phyloP scores from a whole-genome alignment of 2,888 invertebrate genomes.

The Nomada fucata region DNA sequence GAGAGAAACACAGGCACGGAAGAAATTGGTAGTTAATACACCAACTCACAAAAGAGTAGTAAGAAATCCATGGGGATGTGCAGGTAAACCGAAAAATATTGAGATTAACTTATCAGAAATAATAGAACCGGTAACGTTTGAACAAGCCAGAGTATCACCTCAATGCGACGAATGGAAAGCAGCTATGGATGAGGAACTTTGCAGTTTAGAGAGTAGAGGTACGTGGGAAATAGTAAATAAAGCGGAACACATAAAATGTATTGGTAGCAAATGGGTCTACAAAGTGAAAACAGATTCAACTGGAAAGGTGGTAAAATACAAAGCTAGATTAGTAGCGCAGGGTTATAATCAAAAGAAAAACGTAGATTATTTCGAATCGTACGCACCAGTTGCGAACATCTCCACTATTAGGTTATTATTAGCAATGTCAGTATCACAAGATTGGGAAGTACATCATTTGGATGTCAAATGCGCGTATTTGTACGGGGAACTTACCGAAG shows the following conservation, averaged over 20 bases:
- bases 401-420: too few relatives aligned
- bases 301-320: conserved; percentile 31
- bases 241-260: conserved; percentile 17
- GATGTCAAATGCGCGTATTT: too few relatives aligned
- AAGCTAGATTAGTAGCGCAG: conserved; percentile 36
- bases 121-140: conserved; percentile 13
- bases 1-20: neutral
- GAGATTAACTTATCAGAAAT: conserved; percentile 40
- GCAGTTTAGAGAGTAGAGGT: too few relatives aligned
- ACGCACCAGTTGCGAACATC: too few relatives aligned
- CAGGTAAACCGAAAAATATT: conserved; percentile 28
- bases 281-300: conserved; percentile 44
- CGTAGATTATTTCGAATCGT: too few relatives aligned
- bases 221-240: conserved; percentile 5
- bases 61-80: conserved; percentile 34
- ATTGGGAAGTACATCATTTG: too few relatives aligned
- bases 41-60: neutral
- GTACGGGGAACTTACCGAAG: too few relatives aligned
- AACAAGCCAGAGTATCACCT: conserved; percentile 25
- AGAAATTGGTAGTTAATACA: too few relatives aligned
- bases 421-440: too few relatives aligned
- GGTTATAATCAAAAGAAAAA: conserved; percentile 19
- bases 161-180: conserved; percentile 33
- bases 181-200: conserved; percentile 29
- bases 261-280: conserved; percentile 41